Evolutionary conservation across 64 coral and sea anemone genomes (phyloP), one percentile per base, ranked within the genome.

Genomic region (Actinia equina): DNA sequence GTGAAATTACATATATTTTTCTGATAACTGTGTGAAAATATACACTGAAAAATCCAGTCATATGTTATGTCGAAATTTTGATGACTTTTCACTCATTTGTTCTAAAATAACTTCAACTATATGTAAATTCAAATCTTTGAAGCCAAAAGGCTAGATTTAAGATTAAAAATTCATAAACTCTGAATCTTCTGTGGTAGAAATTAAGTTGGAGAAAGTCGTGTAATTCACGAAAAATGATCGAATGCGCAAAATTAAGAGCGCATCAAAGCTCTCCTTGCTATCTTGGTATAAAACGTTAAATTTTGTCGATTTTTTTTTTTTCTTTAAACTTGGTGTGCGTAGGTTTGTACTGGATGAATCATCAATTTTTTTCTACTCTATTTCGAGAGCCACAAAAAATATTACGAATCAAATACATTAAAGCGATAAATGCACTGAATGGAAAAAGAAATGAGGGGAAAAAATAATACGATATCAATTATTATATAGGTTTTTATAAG

Each of bases 91-190:
- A 65, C 22, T 65, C 8, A 2, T 30, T 74, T 15, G 69, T 15
- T 3, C 12, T 14, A 74, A 74, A 37, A 23, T 23, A 18, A 19
- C 5, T 60, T 20, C 63, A 74, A 74, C 3, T 30, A 74, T 74
- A 74, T 74, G 69, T 74, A 74, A 74, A 74, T 74, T 74, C 25
- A 74, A 74, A 41, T 13, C 23, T 41, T 74, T 74, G 69, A 74
- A 74, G 69, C 14, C 69, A 74, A 74, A 74, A 74, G 27, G 3
- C 69, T 74, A 74, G 69, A 74, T 69, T 69, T 69, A 6, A n/a
- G 5, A 69, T 74, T 74, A 74, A 74, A 74, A 74, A 74, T 74
- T 74, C 15, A 74, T 74, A 74, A 7, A 41, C 26, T 74, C 7
- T 1, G 25, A 74, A 3, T 74, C 69, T 74, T 27, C 27, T 74